Evolutionary conservation across 1,140 invertebrate genomes (phyloP), one percentile per base, ranked within the genome.

Genomic region (Papilio glaucus): DNA sequence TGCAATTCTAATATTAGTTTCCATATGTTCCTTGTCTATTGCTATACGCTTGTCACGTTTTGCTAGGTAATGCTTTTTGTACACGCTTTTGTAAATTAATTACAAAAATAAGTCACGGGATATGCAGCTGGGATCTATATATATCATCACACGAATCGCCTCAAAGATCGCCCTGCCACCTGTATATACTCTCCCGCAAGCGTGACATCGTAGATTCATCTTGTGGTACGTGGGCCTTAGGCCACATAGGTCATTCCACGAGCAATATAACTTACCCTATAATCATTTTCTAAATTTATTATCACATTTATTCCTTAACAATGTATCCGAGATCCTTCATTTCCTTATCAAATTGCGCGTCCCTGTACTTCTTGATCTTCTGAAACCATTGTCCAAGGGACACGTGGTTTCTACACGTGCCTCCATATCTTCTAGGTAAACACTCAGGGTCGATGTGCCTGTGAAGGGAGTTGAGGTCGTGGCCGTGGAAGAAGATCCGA

Each of bases 351-450:
- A 92, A 90, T 5, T 84, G 62, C 21, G 85, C 82, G 24, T 88
- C 82, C 24, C 90, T 79, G 39, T 92, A 92, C 29, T 92, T 87
- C 70, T 87, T 91, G 0, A 92, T 85, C 65, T 89, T 92, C 8
- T 82, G 74, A 13, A 92, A 60, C 90, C 90, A 92, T 1, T 62
- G 38, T 0, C 72, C 80, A 21, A 79, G 72, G 0, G 73, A 60
- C 0, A 76, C 72, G 13, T 79, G 62, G 45, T 75, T 82, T 15
- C 80, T 81, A 65, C 83, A 86, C 4, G 94, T 94, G 2, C 97
- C 97, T 0, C 96, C 97, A 60, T 96, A 96, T 75, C 94, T 94
- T 0, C 87, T 88, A 0, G 97, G 97, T 45, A 98, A 85, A 39
- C 94, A 93, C 53, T 95, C 95, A 1, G 94, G 89, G 38, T 95